phyloP scores from a whole-genome alignment of 2,888 invertebrate species.

The Rhodophaea formosa region DNA sequence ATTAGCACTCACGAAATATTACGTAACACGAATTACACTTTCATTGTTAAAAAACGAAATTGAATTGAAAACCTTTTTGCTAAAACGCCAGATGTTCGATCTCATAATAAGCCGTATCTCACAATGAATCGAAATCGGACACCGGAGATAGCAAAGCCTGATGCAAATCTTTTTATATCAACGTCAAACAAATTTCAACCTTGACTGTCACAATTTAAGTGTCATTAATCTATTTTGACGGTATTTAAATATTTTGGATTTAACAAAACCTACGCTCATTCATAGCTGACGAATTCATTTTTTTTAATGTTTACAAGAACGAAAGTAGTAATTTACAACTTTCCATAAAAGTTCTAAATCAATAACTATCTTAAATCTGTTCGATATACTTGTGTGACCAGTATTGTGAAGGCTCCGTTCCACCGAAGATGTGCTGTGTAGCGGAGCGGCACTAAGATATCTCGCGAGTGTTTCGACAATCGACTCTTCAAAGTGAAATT shows the following conservation, averaged over 20 bases:
- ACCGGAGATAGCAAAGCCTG: slow-evolving; percentile 76
- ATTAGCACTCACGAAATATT: slow-evolving; percentile 19
- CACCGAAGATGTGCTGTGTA: too few relatives aligned
- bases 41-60: slow-evolving; percentile 38
- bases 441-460: too few relatives aligned
- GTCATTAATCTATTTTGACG: slow-evolving; percentile 14
- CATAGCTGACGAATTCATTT: slow-evolving; percentile 27
- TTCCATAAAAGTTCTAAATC: slow-evolving; percentile 22
- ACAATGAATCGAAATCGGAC: slow-evolving; percentile 79
- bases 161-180: slow-evolving; percentile 51
- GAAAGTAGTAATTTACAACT: slow-evolving; percentile 1
- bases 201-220: slow-evolving; percentile 35
- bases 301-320: slow-evolving; percentile 6
- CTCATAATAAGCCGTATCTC: slow-evolving; percentile 79
- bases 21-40: slow-evolving; percentile 26
- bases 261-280: slow-evolving; percentile 6
- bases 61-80: slow-evolving; percentile 60
- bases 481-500: too few relatives aligned
- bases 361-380: slow-evolving; percentile 38
- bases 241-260: background rate
- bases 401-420: slow-evolving; percentile 39
- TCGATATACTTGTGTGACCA: slow-evolving; percentile 46
- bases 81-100: slow-evolving; percentile 73
- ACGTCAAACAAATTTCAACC: slow-evolving; percentile 40
- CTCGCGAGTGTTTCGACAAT: too few relatives aligned